phyloP scores from a whole-genome alignment of 1,140 invertebrate genomes.

The Drosophila grimshawi region DNA sequence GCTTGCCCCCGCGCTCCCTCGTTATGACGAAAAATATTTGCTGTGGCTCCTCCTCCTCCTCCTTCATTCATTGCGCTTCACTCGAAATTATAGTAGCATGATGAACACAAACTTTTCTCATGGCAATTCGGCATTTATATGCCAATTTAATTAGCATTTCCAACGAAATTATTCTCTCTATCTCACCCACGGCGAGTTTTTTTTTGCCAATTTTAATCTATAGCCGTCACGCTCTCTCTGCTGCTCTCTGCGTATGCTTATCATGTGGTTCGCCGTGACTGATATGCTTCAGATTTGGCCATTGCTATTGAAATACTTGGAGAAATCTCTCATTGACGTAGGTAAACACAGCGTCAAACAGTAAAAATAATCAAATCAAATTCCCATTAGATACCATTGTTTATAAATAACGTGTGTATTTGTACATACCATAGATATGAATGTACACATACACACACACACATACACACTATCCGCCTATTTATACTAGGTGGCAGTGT shows the following conservation, averaged over 20 bases:
- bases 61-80: slow-evolving; percentile 57
- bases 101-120: slow-evolving; percentile 59
- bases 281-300: slow-evolving; percentile 54
- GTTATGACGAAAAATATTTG: slow-evolving; percentile 41
- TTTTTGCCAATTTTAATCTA: slow-evolving; percentile 12
- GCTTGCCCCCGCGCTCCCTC: neutral
- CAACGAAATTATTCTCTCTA: slow-evolving; percentile 52
- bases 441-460: neutral
- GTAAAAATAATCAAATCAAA: slow-evolving; percentile 43
- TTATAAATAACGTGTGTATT: slow-evolving; percentile 2
- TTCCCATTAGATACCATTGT: slow-evolving; percentile 44
- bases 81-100: slow-evolving; percentile 46
- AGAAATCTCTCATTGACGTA: slow-evolving; percentile 53
- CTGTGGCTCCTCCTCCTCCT: neutral
- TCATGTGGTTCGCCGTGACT: slow-evolving; percentile 63
- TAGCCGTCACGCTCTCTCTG: neutral
- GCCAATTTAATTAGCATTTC: slow-evolving; percentile 80
- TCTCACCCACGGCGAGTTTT: slow-evolving; percentile 34
- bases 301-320: slow-evolving; percentile 24
- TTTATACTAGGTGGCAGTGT: neutral
- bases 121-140: slow-evolving; percentile 59
- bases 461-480: too few species aligned
- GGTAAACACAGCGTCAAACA: slow-evolving; percentile 30
- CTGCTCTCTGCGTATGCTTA: slow-evolving; percentile 19
- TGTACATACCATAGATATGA: neutral